Base-by-base conservation (phyloP, 2,888 invertebrate species). In the Mongoloraphidia duomilia region DNA sequence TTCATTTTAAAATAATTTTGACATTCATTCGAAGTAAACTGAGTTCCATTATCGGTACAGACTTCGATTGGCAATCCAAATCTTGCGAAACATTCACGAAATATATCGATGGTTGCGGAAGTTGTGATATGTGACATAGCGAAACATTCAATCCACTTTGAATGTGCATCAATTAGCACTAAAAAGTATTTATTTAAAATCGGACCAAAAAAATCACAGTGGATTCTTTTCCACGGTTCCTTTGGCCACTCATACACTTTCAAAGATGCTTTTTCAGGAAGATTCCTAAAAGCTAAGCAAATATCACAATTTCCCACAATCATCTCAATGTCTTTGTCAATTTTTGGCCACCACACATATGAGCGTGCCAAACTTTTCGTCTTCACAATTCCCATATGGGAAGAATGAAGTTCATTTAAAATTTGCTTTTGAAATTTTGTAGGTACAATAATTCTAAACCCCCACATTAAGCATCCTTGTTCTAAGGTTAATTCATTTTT, bases 21-120 rank as follows among this genome's bases (percentile, higher is more conserved):
- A 48, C 44, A 48, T 8, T 34, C 34, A 11, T 41, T 12, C 14
- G 48, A 48, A 9, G 48, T 48, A 17, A 48, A 48, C 17, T 48
- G 43, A 10, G 48, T 48, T 26, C 48, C 48, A n/a, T 43, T 43
- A 34, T 48, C 42, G n/a, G 44, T 48, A 3, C 34, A 12, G 6
- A 48, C 14, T 12, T 43, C n/a, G 8, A 45, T 11, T n/a, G 41
- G 41, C 9, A 41, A 11, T 9, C 41, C 12, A 13, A 41, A 41
- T 11, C 41, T 10, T 11, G 41, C 41, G 12, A 41, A 9, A 9
- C 9, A 11, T 10, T 12, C 12, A 11, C 13, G 9, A 9, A 41
- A 41, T 11, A 12, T 12, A 9, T 12, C 9, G 9, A 41, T 41
- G 9, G 41, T 41, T 11, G 41, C 41, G 9, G 9, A 10, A 9